Evolutionary conservation across 2,797 vertebrate species (phyloP).

Genomic region (Phalloptychus januarius): DNA sequence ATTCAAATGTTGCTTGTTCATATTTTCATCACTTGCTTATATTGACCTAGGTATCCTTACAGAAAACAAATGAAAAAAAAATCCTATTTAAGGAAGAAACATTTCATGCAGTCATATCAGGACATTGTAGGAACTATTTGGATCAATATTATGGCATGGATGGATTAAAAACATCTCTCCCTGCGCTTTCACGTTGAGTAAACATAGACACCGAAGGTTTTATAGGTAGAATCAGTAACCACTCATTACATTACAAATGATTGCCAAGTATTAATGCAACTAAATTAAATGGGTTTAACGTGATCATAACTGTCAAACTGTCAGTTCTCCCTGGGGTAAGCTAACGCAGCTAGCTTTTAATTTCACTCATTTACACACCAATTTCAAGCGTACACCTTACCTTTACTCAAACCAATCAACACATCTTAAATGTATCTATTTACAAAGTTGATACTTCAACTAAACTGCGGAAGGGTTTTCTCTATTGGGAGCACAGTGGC

Average conservation of each 20-base stretch:
- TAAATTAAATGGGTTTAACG: background rate
- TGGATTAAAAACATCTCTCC: background rate
- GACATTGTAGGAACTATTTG: background rate
- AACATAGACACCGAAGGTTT: background rate
- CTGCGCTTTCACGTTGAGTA: background rate
- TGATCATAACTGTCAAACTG: slow-evolving; percentile 9
- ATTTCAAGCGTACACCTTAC: accelerated
- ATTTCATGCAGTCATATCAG: background rate
- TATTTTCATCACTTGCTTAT: background rate
- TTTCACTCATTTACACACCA: background rate
- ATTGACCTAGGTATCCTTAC: background rate
- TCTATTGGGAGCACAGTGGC: slow-evolving; percentile 2
- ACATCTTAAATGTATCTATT: accelerated
- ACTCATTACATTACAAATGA: background rate
- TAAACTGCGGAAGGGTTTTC: background rate
- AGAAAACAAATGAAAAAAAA: background rate
- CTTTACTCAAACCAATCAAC: accelerated
- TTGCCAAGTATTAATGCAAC: background rate
- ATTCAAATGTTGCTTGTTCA: background rate
- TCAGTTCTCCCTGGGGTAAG: slow-evolving; percentile 24
- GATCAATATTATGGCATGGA: background rate
- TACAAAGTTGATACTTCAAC: background rate
- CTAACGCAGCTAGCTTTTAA: background rate
- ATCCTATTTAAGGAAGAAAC: background rate
- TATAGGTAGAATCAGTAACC: background rate